Conservation (phyloP, 1,140 invertebrate genomes). For the Drosophila nigrodunni region DNA sequence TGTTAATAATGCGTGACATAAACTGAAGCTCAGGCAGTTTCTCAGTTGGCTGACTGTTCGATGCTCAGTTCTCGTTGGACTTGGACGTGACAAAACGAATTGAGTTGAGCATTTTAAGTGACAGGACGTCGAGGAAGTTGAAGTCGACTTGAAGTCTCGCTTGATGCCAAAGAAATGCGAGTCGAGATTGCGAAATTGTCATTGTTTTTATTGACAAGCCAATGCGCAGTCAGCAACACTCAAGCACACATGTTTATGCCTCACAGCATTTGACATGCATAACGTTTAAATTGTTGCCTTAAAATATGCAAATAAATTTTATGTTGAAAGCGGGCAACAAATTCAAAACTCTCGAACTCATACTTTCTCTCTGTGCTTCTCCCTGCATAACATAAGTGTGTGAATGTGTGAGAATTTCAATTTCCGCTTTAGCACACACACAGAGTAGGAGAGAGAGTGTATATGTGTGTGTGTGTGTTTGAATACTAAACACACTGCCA, state of each 20-base stretch:
- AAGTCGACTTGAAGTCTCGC: conserved; percentile 7
- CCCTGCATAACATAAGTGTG: conserved; percentile 45
- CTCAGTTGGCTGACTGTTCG: conserved; percentile 37
- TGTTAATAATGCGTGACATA: conserved; percentile 82
- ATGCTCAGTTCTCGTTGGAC: conserved; percentile 28
- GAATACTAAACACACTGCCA: conserved; percentile 50
- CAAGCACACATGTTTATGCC: conserved; percentile 23
- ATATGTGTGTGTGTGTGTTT: conserved; percentile 7
- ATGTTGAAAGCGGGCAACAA: conserved; percentile 40
- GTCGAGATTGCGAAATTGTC: conserved; percentile 53
- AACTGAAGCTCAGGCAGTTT: conserved; percentile 60
- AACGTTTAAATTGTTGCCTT: conserved; percentile 73
- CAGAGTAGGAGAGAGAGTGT: conserved; percentile 11
- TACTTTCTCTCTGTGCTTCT: background rate
- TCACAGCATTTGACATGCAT: conserved; percentile 27
- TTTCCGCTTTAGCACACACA: conserved; percentile 59
- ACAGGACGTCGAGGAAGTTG: conserved; percentile 46
- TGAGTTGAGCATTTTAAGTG: conserved; percentile 78
- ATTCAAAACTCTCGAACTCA: conserved; percentile 35
- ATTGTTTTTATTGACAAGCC: conserved; percentile 60
- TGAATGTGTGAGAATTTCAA: conserved; percentile 74
- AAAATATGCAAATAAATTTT: conserved; percentile 75
- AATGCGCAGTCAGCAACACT: conserved; percentile 31
- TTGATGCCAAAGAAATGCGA: conserved; percentile 42
- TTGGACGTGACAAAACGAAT: conserved; percentile 67